Percentiles rank a stretch among this genome's conserved stretches.
Evolutionary conservation across 92 coral and sea anemone genomes (phyloP).

Genomic region (Zoanthus sociatus): DNA sequence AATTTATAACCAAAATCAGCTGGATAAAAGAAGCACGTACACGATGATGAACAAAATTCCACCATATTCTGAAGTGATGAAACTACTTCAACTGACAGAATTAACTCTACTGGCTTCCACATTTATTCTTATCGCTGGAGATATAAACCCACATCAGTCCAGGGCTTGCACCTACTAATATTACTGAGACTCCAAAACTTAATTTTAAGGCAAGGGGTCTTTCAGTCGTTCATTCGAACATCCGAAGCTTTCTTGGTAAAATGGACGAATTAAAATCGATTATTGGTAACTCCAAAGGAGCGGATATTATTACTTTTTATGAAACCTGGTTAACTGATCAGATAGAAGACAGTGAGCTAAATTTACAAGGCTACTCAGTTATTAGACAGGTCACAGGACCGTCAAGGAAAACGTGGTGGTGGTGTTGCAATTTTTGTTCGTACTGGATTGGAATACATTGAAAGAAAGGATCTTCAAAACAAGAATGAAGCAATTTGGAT

Average conservation of each 20-base stretch:
- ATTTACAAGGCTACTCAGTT: slow-evolving; percentile 41
- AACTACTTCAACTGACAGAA: slow-evolving; percentile 47
- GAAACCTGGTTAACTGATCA: slow-evolving; percentile 42
- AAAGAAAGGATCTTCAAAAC: neutral
- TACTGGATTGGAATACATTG: neutral
- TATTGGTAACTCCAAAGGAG: neutral
- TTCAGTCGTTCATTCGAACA: slow-evolving; percentile 46
- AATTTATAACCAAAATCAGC: slow-evolving; percentile 43
- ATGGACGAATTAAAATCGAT: slow-evolving; percentile 36
- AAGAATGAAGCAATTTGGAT: neutral
- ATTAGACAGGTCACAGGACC: slow-evolving; percentile 32
- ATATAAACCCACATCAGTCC: slow-evolving; percentile 39
- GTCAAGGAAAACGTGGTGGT: slow-evolving; percentile 35
- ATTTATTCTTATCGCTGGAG: slow-evolving; percentile 44
- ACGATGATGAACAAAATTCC: slow-evolving; percentile 32
- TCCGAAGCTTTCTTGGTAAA: slow-evolving; percentile 60
- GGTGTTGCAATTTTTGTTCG: slow-evolving; percentile 23
- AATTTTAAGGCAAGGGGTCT: slow-evolving; percentile 56
- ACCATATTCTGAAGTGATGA: slow-evolving; percentile 27
- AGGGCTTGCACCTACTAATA: slow-evolving; percentile 19
- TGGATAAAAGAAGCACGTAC: slow-evolving; percentile 41
- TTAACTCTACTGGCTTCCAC: slow-evolving; percentile 45
- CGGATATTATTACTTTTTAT: neutral
- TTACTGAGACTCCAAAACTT: slow-evolving; percentile 44
- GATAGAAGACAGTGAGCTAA: slow-evolving; percentile 36